These are phyloP conservation scores for Equus quagga DNA, from an alignment of 2,113 vertebrate species.

Conservation along the genomic window DNA sequence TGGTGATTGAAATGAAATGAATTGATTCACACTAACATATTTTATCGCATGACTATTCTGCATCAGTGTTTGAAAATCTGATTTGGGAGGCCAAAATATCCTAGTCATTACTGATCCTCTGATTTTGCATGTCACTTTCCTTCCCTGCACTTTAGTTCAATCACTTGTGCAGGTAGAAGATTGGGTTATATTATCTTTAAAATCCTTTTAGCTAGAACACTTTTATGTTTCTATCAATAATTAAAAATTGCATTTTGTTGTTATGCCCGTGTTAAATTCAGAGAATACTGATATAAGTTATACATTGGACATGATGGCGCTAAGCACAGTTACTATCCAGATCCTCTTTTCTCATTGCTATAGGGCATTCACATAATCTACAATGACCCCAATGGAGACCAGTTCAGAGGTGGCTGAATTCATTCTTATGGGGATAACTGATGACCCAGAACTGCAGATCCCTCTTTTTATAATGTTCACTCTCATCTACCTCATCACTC, in stretches of 20 bases:
- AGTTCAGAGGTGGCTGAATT: background rate
- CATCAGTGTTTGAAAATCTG: background rate
- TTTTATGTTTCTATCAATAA: background rate
- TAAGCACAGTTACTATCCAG: background rate
- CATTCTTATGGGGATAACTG: background rate
- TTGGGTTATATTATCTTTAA: background rate
- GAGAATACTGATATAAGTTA: background rate
- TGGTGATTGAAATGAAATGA: background rate
- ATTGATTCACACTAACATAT: background rate
- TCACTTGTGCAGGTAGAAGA: background rate
- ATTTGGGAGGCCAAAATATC: background rate
- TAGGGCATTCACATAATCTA: background rate
- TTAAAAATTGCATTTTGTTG: background rate
- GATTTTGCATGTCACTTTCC: background rate
- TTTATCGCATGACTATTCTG: background rate
- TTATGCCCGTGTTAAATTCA: background rate
- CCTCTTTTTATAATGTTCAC: background rate
- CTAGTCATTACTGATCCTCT: background rate
- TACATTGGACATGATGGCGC: background rate
- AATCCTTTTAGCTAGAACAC: background rate
- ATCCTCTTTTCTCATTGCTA: background rate
- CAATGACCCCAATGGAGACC: background rate
- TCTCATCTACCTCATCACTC: background rate
- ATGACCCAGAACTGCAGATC: background rate
- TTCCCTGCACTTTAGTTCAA: background rate